These are phyloP conservation scores for Saxidomus purpurata DNA, from an alignment of 1,140 invertebrate genomes.

Conservation along the genomic window DNA sequence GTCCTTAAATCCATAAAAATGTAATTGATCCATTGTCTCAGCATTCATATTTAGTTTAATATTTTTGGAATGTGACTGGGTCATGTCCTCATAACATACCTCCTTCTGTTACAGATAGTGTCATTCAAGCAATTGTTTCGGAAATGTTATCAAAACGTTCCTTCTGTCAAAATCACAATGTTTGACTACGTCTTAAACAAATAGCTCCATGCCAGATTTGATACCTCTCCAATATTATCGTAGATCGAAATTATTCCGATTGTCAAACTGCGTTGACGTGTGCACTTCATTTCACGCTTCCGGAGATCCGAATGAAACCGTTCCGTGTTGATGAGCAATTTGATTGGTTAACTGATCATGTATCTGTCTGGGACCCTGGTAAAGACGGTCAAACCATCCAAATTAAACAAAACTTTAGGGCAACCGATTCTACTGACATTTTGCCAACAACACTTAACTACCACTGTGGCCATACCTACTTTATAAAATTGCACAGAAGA, in stretches of 20 bases:
- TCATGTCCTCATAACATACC: background rate
- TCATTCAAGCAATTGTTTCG: background rate
- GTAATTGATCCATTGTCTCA: too few species aligned
- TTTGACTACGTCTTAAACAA: background rate
- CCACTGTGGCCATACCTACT: too few species aligned
- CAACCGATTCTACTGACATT: too few species aligned
- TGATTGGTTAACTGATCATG: constrained; percentile 49
- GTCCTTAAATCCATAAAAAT: too few species aligned
- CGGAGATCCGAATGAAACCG: constrained; percentile 36
- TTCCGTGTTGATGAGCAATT: constrained; percentile 53
- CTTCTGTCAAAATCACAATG: constrained; percentile 52
- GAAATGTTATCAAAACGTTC: constrained; percentile 21
- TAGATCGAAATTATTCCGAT: background rate
- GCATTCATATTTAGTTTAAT: too few species aligned
- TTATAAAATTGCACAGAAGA: too few species aligned
- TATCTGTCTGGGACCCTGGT: background rate
- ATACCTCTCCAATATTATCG: constrained; percentile 30
- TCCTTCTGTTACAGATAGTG: background rate
- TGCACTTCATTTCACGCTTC: constrained; percentile 59
- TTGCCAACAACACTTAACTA: too few species aligned
- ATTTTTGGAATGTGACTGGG: background rate
- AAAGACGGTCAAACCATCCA: constrained; percentile 33
- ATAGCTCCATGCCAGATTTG: constrained; percentile 38
- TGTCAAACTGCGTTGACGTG: constrained; percentile 62
- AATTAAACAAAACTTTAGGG: background rate